phyloP scores from a whole-genome alignment of 2,797 vertebrate genomes.

The Sebastes trivittatus region DNA sequence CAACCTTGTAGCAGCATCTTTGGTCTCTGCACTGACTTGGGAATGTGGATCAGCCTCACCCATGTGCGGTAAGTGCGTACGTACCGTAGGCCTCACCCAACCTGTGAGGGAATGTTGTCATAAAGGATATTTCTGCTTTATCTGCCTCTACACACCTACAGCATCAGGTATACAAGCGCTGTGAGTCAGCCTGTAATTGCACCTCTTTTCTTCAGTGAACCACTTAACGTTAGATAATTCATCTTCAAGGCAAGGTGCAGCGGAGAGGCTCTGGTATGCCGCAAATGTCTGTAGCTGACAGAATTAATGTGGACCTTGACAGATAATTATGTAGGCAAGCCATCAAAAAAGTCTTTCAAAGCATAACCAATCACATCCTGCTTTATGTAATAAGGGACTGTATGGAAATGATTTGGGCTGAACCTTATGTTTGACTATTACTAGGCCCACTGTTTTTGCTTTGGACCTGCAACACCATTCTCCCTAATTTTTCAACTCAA shows the following conservation, averaged over 20 bases:
- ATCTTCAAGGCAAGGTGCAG: neutral
- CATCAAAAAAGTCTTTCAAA: neutral
- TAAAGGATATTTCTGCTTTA: slow-evolving; percentile 52
- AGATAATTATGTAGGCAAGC: neutral
- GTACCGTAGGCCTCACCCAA: slow-evolving; percentile 50
- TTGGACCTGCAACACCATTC: neutral
- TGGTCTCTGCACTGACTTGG: slow-evolving; percentile 37
- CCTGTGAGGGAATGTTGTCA: slow-evolving; percentile 64
- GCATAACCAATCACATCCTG: neutral
- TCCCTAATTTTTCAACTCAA: neutral
- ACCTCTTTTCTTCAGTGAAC: slow-evolving; percentile 16
- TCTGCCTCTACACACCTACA: slow-evolving; percentile 54
- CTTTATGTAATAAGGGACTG: neutral
- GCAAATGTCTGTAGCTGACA: neutral
- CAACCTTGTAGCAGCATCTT: slow-evolving; percentile 43
- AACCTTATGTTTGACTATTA: neutral
- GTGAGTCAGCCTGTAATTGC: slow-evolving; percentile 66
- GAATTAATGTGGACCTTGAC: neutral
- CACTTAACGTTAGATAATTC: neutral
- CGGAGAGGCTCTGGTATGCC: neutral
- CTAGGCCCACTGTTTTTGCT: neutral
- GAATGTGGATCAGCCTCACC: slow-evolving; percentile 70
- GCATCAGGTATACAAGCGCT: slow-evolving; percentile 9
- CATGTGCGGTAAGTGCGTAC: slow-evolving; percentile 14
- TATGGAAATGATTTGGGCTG: neutral